Conservation (phyloP, 1,140 invertebrate species). For the Muscidifurax raptorellus region DNA sequence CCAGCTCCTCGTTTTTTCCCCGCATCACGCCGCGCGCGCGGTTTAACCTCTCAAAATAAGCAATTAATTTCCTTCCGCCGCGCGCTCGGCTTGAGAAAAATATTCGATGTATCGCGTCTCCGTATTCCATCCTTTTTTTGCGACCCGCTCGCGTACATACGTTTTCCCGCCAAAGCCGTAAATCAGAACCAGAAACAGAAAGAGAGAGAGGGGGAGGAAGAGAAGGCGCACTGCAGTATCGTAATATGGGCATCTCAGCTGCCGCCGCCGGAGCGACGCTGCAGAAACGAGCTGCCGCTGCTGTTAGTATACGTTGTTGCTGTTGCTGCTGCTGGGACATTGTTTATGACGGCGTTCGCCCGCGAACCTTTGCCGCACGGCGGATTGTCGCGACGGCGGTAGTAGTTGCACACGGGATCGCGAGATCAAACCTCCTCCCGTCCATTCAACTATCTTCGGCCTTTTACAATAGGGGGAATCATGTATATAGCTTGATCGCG, state of each 20-base stretch:
- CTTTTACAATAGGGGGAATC: no score
- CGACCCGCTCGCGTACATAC: neutral
- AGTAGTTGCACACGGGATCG: slow-evolving; percentile 3
- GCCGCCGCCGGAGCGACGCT: neutral
- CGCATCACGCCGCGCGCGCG: neutral
- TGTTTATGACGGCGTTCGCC: slow-evolving; percentile 46
- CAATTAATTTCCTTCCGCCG: slow-evolving; percentile 37
- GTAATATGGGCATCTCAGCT: slow-evolving; percentile 46
- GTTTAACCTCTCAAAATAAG: slow-evolving; percentile 36
- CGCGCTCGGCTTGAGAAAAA: slow-evolving; percentile 34
- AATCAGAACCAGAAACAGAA: slow-evolving; percentile 31
- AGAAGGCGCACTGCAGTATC: slow-evolving; percentile 17
- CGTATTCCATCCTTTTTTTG: slow-evolving; percentile 18
- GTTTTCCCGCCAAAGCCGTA: slow-evolving; percentile 45
- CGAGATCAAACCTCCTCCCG: neutral
- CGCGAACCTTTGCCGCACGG: neutral
- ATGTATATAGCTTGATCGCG: neutral
- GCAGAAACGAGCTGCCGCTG: neutral
- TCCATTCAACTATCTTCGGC: neutral
- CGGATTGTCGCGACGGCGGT: slow-evolving; percentile 27
- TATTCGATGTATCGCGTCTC: slow-evolving; percentile 22
- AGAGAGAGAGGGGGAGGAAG: neutral
- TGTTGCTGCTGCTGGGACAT: slow-evolving; percentile 11
- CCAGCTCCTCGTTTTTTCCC: neutral
- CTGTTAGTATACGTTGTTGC: neutral